Evolutionary conservation across 2,888 invertebrate species (phyloP).

Genomic region (Diaprepes abbreviatus): DNA sequence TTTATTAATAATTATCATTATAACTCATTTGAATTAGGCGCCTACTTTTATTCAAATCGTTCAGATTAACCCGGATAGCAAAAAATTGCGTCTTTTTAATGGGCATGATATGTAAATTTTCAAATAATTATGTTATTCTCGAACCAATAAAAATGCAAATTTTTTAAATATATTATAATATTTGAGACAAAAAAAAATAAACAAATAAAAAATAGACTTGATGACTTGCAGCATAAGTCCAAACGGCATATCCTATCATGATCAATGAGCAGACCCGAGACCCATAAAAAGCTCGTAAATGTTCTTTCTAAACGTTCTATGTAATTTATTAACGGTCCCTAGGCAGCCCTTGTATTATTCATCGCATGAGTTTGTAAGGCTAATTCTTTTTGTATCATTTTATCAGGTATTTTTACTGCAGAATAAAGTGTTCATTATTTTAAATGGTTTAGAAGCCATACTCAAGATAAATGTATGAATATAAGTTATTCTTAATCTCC

Average conservation of each 20-base stretch:
- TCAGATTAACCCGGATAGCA: too few species aligned
- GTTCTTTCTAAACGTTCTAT: slow-evolving; percentile 14
- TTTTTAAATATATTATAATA: too few species aligned
- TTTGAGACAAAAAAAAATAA: neutral
- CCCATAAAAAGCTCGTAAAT: slow-evolving; percentile 19
- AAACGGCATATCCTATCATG: slow-evolving; percentile 12
- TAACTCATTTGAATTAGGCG: too few species aligned
- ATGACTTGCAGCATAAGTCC: neutral
- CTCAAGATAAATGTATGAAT: too few species aligned
- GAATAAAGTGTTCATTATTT: neutral
- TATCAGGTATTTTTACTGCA: slow-evolving; percentile 9
- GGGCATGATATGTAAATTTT: too few species aligned
- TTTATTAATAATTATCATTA: too few species aligned
- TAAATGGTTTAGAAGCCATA: neutral
- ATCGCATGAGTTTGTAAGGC: slow-evolving; percentile 16
- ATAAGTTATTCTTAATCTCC: too few species aligned
- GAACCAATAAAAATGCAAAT: too few species aligned
- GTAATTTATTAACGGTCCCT: slow-evolving; percentile 23
- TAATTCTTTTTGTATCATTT: slow-evolving; percentile 16
- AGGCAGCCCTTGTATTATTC: slow-evolving; percentile 19
- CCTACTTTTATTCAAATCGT: too few species aligned
- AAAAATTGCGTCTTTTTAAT: too few species aligned
- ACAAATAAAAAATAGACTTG: neutral
- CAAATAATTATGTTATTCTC: too few species aligned
- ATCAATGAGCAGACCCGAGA: slow-evolving; percentile 13